A percentile compares a stretch with the other conserved stretches of the same genome.
phyloP scores from a whole-genome alignment of 2,113 vertebrate species.

The Chaenocephalus aceratus region DNA sequence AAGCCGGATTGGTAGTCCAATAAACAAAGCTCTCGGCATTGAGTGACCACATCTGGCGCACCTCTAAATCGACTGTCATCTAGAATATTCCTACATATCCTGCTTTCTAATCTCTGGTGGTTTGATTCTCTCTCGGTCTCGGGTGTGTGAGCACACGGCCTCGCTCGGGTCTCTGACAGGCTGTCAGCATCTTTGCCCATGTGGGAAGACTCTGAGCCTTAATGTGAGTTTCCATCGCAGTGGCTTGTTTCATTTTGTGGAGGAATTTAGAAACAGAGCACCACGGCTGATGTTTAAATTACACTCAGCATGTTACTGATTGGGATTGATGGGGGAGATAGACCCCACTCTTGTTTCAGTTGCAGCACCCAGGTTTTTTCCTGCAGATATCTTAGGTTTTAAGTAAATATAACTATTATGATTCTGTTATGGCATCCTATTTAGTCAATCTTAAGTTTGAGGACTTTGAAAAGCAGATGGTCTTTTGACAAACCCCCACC shows the following conservation, averaged over 20 bases:
- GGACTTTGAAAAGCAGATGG: constrained; percentile 52
- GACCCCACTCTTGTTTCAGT: constrained; percentile 37
- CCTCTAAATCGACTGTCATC: constrained; percentile 37
- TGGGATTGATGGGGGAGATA: constrained; percentile 37
- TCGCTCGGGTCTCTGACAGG: constrained; percentile 57
- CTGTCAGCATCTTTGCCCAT: constrained; percentile 73
- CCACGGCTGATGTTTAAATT: constrained; percentile 50
- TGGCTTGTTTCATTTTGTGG: constrained; percentile 39
- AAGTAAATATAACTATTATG: constrained; percentile 25
- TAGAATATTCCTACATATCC: constrained; percentile 17
- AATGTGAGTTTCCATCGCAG: constrained; percentile 50
- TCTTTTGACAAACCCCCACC: constrained; percentile 23
- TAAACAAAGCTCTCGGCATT: constrained; percentile 24
- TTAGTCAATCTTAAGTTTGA: constrained; percentile 26
- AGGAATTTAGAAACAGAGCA: constrained; percentile 60
- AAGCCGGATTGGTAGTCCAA: background rate
- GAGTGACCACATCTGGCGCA: constrained; percentile 45
- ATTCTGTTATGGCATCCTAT: constrained; percentile 26
- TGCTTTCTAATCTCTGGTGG: constrained; percentile 16
- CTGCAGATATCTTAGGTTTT: constrained; percentile 1
- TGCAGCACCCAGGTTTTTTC: background rate
- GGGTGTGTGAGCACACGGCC: constrained; percentile 46
- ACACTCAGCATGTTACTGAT: constrained; percentile 37
- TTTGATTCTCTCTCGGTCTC: constrained; percentile 41
- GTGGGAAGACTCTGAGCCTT: constrained; percentile 60